Base-by-base conservation (phyloP, 2,888 invertebrate genomes). In the Drosophila melanocephala region DNA sequence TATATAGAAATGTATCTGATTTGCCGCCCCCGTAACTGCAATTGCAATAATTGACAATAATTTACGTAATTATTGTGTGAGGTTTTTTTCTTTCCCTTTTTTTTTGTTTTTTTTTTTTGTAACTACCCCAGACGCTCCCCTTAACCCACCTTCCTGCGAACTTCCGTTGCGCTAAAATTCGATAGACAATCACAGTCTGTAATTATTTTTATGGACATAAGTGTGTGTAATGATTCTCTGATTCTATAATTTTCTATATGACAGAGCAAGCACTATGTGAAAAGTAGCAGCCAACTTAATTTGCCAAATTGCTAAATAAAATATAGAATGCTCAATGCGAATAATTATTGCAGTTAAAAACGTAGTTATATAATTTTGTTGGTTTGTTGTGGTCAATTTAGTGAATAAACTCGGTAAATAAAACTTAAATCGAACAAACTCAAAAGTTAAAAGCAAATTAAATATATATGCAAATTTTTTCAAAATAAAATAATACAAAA, bases 21-120 rank as follows among this genome's bases (percentile, higher is more conserved):
- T 72, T 56, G 50, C 75, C 87, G 79, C 79, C 82, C 79, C 65
- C 72, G 60, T 58, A 75, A 73, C 66, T 78, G 77, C 87, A 87
- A 88, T 86, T 88, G 84, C 78, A 81, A 75, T 87, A 88, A 90
- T 87, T 88, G 87, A 86, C 87, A 84, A 88, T 88, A 90, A 90
- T 90, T 88, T 69, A 70, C 61, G 82, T 82, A 86, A 86, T 87
- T 87, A 88, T 78, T 80, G 57, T 63, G 74, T 68, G 72, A 81
- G 81, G 87, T 87, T 70, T 55, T 30, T 60, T 30, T 71, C n/a
- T 33, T 33, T 30, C 16, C 32, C 19, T 7, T 28, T 28, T 28
- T 33, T 33, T 28, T n/a, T 28, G 14, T 37, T 26, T 16, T 14
- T 33, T 28, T 16, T 47, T 26, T 35, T 26, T 35, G 14, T 26